Evolutionary conservation across 2,888 invertebrate species (phyloP).

Genomic region (Sphecodes monilicornis): DNA sequence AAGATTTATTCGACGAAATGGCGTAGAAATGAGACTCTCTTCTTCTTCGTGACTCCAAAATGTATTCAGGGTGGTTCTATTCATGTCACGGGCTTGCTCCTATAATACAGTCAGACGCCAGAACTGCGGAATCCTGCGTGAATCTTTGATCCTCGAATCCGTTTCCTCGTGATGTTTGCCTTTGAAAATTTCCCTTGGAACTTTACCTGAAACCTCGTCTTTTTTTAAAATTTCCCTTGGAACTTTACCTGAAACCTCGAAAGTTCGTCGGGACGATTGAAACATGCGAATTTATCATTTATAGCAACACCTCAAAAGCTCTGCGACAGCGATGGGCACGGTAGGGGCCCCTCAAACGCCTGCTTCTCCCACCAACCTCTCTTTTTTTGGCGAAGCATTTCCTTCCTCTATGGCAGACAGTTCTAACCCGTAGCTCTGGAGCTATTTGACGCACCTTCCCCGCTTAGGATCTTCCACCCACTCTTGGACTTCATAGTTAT

Average conservation of each 20-base stretch:
- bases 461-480: no score
- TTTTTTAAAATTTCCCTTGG: background rate
- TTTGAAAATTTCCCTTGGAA: background rate
- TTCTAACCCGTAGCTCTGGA: no score
- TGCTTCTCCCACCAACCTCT: no score
- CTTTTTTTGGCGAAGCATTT: no score
- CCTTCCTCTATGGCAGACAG: no score
- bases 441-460: no score
- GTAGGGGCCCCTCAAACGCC: no score
- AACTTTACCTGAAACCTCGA: background rate
- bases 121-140: slow-evolving; percentile 28
- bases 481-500: no score
- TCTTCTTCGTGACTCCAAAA: slow-evolving; percentile 34
- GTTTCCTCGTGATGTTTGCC: background rate
- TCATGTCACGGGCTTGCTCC: slow-evolving; percentile 33
- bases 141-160: slow-evolving; percentile 4
- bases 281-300: no score
- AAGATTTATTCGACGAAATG: slow-evolving; percentile 54
- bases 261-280: background rate
- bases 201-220: background rate
- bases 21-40: slow-evolving; percentile 33
- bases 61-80: slow-evolving; percentile 40
- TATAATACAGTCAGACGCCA: slow-evolving; percentile 30
- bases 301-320: no score
- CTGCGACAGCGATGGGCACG: no score